Evolutionary conservation across 1,140 invertebrate genomes (phyloP).

Genomic region (Lysiphlebus fabarum): DNA sequence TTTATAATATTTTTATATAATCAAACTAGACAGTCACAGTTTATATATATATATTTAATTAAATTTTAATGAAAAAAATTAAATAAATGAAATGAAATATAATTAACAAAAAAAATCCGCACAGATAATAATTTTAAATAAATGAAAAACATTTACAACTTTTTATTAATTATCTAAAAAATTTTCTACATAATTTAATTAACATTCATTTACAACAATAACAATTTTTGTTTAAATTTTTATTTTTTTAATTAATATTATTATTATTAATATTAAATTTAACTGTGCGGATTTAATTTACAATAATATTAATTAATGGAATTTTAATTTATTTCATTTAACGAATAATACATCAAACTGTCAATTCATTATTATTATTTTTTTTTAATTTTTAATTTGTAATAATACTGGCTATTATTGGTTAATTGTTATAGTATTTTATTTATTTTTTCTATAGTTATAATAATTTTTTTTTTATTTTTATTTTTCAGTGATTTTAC

Average conservation of each 20-base stretch:
- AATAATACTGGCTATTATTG: constrained; percentile 45
- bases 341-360: too few species aligned
- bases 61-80: too few species aligned
- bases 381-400: constrained; percentile 30
- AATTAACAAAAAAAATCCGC: background rate
- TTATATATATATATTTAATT: too few species aligned
- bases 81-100: too few species aligned
- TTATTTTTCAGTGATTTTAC: constrained; percentile 14
- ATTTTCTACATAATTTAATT: constrained; percentile 19
- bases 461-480: constrained; percentile 13
- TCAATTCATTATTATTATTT: background rate
- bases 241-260: constrained; percentile 24
- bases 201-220: constrained; percentile 26
- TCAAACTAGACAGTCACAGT: too few species aligned
- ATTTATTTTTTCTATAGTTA: constrained; percentile 30
- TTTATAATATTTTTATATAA: too few species aligned
- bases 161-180: constrained; percentile 3
- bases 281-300: constrained; percentile 38
- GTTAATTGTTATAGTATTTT: constrained; percentile 28
- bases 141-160: constrained; percentile 15
- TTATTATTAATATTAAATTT: constrained; percentile 23
- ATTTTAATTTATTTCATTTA: constrained; percentile 17
- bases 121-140: background rate
- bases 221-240: constrained; percentile 27
- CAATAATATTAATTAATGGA: constrained; percentile 23